Base-by-base conservation (phyloP, 2,888 invertebrate genomes). In the Herminia tarsipennalis region DNA sequence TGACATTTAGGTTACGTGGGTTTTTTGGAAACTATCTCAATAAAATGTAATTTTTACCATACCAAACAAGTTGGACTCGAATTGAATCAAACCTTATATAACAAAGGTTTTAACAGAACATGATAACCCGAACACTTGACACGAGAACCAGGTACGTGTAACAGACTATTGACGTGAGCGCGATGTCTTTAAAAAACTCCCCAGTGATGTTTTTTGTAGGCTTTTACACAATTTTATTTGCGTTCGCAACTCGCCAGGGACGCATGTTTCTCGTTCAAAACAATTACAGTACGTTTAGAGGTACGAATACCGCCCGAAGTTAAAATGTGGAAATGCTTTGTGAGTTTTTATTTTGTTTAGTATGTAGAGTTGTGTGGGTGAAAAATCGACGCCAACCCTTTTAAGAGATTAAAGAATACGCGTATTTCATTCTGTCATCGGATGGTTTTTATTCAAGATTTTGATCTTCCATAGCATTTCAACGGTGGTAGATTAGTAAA, bases 241-340 rank as follows among this genome's bases (percentile, higher is more conserved):
- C 51, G 45, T 39, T 55, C 27, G 38, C 35, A 38, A 37, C 43
- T 43, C 65, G 21, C 50, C 5, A 30, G 57, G 53, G 66, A 42
- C 56, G 47, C 51, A 52, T 62, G 54, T 52, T 59, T 62, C 59
- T 51, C 64, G 41, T 57, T 52, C 38, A 60, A 65, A 65, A 60
- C 65, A 65, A 66, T 65, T 65, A 63, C 59, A 49, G 52, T 44
- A 47, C 63, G 49, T 52, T 66, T 66, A 57, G 51, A 63, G 43
- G 54, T 39, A 63, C 36, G 42, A 56, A 51, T 58, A 55, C 51
- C 54, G 44, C 51, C 46, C 22, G 30, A 32, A 56, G 53, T 56
- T 63, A 49, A 65, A 64, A 59, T 10, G 45, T 56, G 54, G 44
- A 53, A 62, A 65, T 59, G 63, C 48, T 61, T 64, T 64, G 50